Base-by-base conservation (phyloP, 2,888 invertebrate species). In the Lagria hirta region DNA sequence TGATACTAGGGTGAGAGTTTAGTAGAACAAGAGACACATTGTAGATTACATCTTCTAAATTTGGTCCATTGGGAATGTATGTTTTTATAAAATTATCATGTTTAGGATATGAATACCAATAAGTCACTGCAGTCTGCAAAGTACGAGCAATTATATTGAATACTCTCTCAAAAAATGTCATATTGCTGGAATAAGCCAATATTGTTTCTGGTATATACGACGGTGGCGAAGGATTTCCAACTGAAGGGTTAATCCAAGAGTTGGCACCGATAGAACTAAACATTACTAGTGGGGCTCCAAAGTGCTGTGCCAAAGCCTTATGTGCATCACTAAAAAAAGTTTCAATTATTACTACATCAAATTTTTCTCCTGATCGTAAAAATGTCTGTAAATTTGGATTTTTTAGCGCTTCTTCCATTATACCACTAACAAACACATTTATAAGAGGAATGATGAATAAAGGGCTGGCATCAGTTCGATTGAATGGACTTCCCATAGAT, bases 121-220 rank as follows among this genome's bases (percentile, higher is more conserved):
- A 17, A 10, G 17, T 12, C 3, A 32, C 7, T 2, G 24, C 4
- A 17, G 12, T 5, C n/a, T 17, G 24, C 7, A 18, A 18, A 3
- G 24, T 13, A 7, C 7, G 14, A 4, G 41, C 2, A 2, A 68
- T 71, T 0, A 73, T 65, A 55, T 80, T 82, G 11, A 69, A 62
- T 1, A 79, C 28, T 48, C 82, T 64, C 47, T 75, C 73, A 59
- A 64, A 62, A 49, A 82, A 79, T 18, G 66, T 73, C 60, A 75
- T 74, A 35, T 58, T 64, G 15, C 75, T 69, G 34, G 64, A 56
- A 41, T 59, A 70, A 3, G 69, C 62, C 43, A 69, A 46, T 42
- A 73, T 71, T 4, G 66, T 67, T 27, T 74, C 71, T 0, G 76
- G 74, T 22, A 75, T 71, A 59, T 71, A 73, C 0, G 76, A 71